Conservation (phyloP, 2,797 vertebrate species). For the Microchirus variegatus region DNA sequence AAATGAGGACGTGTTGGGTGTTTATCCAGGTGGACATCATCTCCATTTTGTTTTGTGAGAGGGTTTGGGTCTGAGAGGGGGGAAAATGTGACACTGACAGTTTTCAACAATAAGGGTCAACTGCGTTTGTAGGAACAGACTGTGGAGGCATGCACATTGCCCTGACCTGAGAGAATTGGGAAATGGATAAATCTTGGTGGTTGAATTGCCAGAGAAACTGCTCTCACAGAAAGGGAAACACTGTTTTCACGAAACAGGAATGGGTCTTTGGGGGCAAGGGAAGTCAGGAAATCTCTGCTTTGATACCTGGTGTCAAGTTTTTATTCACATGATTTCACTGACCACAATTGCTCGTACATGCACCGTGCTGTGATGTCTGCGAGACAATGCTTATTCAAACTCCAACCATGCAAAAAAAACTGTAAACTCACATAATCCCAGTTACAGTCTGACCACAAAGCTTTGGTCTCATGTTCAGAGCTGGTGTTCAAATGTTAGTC, state of each 20-base stretch:
- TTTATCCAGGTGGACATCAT: conserved; percentile 74
- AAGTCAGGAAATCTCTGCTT: conserved; percentile 58
- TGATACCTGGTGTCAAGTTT: conserved; percentile 52
- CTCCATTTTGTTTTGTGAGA: conserved; percentile 57
- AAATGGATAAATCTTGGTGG: conserved; percentile 46
- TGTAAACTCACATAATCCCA: conserved; percentile 45
- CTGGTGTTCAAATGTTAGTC: conserved; percentile 23
- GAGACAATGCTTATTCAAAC: conserved; percentile 33
- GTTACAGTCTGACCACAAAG: conserved; percentile 33
- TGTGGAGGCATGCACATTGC: conserved; percentile 59
- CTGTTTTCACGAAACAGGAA: conserved; percentile 29
- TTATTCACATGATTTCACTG: conserved; percentile 32
- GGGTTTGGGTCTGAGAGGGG: conserved; percentile 21
- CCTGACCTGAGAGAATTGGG: conserved; percentile 49
- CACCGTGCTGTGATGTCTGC: conserved; percentile 11
- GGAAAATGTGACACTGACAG: conserved; percentile 55
- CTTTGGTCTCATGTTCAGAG: conserved; percentile 28
- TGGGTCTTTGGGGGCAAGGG: conserved; percentile 27
- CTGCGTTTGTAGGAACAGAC: conserved; percentile 42
- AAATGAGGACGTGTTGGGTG: conserved; percentile 61
- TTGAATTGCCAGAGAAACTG: conserved; percentile 58
- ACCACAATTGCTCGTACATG: conserved; percentile 8
- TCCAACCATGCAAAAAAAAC: conserved; percentile 32
- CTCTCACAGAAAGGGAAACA: conserved; percentile 41
- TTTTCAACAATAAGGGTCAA: conserved; percentile 64